These are phyloP conservation scores for Diploptera punctata DNA, from an alignment of 2,888 invertebrate genomes.

Conservation along the genomic window DNA sequence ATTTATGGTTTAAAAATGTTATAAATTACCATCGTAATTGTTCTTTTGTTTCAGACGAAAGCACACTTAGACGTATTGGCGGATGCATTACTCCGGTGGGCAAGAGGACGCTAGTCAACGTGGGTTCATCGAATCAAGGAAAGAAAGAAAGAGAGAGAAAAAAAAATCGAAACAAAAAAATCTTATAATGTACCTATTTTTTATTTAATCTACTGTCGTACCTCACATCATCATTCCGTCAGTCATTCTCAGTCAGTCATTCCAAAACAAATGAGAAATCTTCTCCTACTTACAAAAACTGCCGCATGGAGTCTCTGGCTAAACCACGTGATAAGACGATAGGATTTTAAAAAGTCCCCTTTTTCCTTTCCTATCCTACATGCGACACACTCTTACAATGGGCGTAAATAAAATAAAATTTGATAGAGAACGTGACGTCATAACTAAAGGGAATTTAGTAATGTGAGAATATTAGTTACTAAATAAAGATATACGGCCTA, in stretches of 20 bases:
- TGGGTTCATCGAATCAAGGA: conserved; percentile 1
- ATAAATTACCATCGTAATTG: no score
- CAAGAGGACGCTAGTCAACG: conserved; percentile 84
- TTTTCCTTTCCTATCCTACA: background rate
- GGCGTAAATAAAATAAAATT: background rate
- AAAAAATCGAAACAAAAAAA: conserved; percentile 30
- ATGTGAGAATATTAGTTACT: no score
- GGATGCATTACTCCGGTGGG: conserved; percentile 93
- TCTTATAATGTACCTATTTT: conserved; percentile 40
- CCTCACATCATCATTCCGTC: conserved; percentile 34
- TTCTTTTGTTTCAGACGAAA: conserved; percentile 79
- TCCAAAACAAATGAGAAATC: background rate
- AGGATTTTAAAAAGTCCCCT: background rate
- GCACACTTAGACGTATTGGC: conserved; percentile 94
- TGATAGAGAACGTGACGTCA: background rate
- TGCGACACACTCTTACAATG: background rate
- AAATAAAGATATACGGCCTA: conserved; percentile 11
- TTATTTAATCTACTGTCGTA: conserved; percentile 42
- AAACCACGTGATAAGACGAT: no score
- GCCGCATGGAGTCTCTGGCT: no score
- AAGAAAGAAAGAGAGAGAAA: conserved; percentile 7
- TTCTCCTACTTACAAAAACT: background rate
- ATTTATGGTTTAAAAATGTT: no score
- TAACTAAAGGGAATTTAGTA: background rate
- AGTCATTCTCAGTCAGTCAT: conserved; percentile 22